phyloP scores from a whole-genome alignment of 2,797 vertebrate genomes.

The Melanotaenia trifasciata region DNA sequence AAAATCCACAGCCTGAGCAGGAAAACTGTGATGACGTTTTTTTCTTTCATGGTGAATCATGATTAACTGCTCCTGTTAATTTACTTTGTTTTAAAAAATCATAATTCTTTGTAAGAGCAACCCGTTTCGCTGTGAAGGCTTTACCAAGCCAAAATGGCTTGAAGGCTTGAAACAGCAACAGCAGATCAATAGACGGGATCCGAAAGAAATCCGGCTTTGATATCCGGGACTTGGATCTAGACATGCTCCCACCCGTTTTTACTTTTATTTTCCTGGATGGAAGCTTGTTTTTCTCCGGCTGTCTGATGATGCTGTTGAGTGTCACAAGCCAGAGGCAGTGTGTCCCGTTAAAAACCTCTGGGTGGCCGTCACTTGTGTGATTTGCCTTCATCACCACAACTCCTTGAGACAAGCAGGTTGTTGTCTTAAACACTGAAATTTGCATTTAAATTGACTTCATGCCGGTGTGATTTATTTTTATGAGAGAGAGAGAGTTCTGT shows the following conservation, averaged over 20 bases:
- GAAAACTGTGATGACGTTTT: slow-evolving; percentile 35
- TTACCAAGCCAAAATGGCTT: slow-evolving; percentile 61
- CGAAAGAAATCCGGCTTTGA: slow-evolving; percentile 64
- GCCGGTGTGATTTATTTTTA: slow-evolving; percentile 62
- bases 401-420: slow-evolving; percentile 38
- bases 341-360: slow-evolving; percentile 17
- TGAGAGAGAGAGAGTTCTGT: slow-evolving; percentile 50
- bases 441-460: slow-evolving; percentile 79
- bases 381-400: slow-evolving; percentile 56
- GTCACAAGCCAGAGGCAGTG: slow-evolving; percentile 25
- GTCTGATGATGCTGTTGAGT: slow-evolving; percentile 29
- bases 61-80: slow-evolving; percentile 51
- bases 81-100: slow-evolving; percentile 5
- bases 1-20: slow-evolving; percentile 21
- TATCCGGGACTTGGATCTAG: slow-evolving; percentile 54
- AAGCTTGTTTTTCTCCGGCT: slow-evolving; percentile 19
- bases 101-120: slow-evolving; percentile 19
- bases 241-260: slow-evolving; percentile 56
- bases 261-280: slow-evolving; percentile 15
- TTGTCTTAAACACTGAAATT: slow-evolving; percentile 71
- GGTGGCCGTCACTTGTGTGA: slow-evolving; percentile 44
- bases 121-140: slow-evolving; percentile 28
- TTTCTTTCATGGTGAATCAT: slow-evolving; percentile 31
- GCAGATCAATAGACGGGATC: slow-evolving; percentile 76
- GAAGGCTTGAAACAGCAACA: slow-evolving; percentile 66